These are phyloP conservation scores for Phallusia fumigata DNA, from an alignment of 23 tunicate species.

Conservation along the genomic window DNA sequence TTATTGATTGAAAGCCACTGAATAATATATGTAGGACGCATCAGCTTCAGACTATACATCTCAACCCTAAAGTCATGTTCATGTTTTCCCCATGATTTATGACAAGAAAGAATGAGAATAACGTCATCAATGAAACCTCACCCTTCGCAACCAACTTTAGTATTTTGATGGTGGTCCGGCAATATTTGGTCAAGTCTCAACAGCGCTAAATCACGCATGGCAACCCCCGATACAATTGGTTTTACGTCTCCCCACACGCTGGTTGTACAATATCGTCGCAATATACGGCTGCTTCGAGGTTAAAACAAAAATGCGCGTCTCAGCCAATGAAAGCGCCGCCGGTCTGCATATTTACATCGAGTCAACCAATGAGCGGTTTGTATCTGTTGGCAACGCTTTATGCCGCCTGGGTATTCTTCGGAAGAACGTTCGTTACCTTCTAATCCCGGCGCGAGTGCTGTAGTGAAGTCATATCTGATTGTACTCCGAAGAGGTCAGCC, in stretches of 20 bases:
- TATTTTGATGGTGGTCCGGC: too few species aligned
- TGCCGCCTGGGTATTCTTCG: constrained; percentile 21
- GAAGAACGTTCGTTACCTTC: constrained; percentile 13
- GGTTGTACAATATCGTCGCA: not conserved
- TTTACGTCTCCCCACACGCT: not conserved
- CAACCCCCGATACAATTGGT: constrained; percentile 1
- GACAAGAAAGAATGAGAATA: too few species aligned
- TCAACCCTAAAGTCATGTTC: too few species aligned
- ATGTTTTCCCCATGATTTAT: too few species aligned
- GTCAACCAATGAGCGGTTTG: constrained; percentile 5
- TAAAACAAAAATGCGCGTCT: not conserved
- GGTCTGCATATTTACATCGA: not conserved
- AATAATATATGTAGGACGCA: too few species aligned
- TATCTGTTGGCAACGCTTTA: constrained; percentile 35
- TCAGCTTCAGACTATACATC: too few species aligned
- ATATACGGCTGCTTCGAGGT: constrained; percentile 29
- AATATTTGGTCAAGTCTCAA: constrained; percentile 6
- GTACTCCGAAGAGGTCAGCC: not conserved
- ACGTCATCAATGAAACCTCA: too few species aligned
- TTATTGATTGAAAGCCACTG: too few species aligned
- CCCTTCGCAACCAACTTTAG: too few species aligned
- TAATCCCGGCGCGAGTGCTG: constrained; percentile 9
- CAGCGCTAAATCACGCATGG: constrained; percentile 1
- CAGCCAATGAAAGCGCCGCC: constrained; percentile 1
- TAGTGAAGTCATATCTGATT: not conserved